phyloP scores from a whole-genome alignment of 2,888 invertebrate species.

The Apotomis turbidana region DNA sequence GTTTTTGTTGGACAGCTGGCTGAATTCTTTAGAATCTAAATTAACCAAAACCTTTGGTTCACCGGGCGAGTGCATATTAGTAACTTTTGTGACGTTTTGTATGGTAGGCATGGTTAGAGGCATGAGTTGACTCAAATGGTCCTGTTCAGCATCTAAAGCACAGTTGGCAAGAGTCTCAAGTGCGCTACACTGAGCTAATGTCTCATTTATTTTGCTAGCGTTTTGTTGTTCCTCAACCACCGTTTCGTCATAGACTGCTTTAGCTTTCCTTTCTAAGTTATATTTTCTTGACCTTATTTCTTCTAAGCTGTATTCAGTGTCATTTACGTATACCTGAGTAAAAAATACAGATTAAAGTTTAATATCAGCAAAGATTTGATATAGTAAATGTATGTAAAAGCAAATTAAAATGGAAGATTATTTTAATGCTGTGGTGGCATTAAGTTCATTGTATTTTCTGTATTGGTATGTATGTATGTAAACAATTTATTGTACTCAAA shows the following conservation, averaged over 20 bases:
- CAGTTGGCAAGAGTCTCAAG: conserved; percentile 79
- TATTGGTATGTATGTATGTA: too few relatives aligned
- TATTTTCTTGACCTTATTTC: conserved; percentile 88
- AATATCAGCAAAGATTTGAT: too few relatives aligned
- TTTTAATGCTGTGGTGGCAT: too few relatives aligned
- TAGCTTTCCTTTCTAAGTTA: conserved; percentile 64
- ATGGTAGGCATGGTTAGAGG: conserved; percentile 73
- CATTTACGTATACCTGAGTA: conserved; percentile 76
- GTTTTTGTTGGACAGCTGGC: conserved; percentile 68
- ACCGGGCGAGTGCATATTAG: conserved; percentile 78
- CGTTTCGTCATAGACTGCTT: conserved; percentile 62
- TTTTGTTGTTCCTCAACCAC: conserved; percentile 55
- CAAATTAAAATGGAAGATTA: too few relatives aligned
- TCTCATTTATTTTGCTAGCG: conserved; percentile 70
- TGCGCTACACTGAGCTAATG: conserved; percentile 78
- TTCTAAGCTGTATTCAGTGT: conserved; percentile 90
- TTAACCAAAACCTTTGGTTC: conserved; percentile 79
- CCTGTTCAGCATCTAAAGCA: conserved; percentile 76
- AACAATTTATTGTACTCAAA: too few relatives aligned
- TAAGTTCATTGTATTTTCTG: too few relatives aligned
- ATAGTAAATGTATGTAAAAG: too few relatives aligned
- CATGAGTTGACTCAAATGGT: conserved; percentile 76
- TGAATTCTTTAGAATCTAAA: conserved; percentile 78
- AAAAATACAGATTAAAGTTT: not conserved
- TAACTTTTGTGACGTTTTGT: conserved; percentile 78